Evolutionary conservation across 2,797 vertebrate species (phyloP).

Genomic region (Adrianichthys oophorus): DNA sequence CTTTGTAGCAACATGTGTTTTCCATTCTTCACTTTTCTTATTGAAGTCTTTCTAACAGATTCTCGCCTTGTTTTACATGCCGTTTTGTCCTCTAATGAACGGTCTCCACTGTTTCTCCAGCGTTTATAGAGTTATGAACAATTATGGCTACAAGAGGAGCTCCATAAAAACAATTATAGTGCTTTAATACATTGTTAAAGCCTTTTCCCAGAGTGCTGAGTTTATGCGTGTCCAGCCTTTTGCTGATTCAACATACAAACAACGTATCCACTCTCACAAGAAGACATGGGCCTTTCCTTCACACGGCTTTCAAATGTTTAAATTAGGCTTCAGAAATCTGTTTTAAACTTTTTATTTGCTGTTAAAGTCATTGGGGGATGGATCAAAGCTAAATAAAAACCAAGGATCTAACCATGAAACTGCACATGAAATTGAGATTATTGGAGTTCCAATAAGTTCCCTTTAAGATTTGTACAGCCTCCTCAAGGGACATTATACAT

Average conservation of each 20-base stretch:
- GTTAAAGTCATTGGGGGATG: background rate
- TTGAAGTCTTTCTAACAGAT: slow-evolving; percentile 8
- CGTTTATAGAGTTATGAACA: slow-evolving; percentile 43
- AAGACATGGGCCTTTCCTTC: background rate
- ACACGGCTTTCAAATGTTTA: too few species aligned
- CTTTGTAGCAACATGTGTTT: slow-evolving; percentile 1
- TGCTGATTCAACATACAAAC: background rate
- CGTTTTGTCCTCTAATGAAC: slow-evolving; percentile 11
- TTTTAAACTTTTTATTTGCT: background rate
- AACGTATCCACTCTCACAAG: background rate
- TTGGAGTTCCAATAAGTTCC: background rate
- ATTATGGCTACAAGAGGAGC: slow-evolving; percentile 43
- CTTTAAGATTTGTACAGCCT: too few species aligned
- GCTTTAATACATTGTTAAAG: slow-evolving; percentile 34
- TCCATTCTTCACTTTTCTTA: slow-evolving; percentile 3
- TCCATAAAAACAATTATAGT: slow-evolving; percentile 44
- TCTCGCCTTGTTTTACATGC: slow-evolving; percentile 17
- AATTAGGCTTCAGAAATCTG: background rate
- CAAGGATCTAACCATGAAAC: background rate
- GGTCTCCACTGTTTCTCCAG: slow-evolving; percentile 6
- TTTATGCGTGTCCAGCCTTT: slow-evolving; percentile 1
- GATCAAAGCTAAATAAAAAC: background rate
- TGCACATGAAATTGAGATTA: background rate
- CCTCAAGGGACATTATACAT: too few species aligned
- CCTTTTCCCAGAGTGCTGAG: slow-evolving; percentile 18